Evolutionary conservation across 2,888 invertebrate species (phyloP).

Genomic region (Omphaloscelis lunosa): DNA sequence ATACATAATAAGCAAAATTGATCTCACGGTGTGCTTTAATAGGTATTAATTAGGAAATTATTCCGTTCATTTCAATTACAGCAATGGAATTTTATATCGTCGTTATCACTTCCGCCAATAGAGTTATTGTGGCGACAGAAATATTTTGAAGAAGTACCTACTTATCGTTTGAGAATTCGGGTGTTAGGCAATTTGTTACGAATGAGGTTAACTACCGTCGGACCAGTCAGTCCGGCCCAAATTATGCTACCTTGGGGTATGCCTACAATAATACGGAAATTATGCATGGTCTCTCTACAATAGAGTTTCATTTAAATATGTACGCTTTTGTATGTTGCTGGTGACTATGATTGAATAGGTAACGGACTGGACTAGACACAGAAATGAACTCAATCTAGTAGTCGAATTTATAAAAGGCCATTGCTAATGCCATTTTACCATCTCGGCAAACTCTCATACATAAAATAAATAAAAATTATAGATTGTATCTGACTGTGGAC

Average conservation of each 20-base stretch:
- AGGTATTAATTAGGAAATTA: not conserved
- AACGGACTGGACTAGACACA: not conserved
- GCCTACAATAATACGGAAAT: constrained; percentile 1
- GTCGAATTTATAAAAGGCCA: not conserved
- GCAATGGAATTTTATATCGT: not conserved
- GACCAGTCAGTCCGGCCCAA: not conserved
- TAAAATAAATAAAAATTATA: not conserved
- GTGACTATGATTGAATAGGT: not conserved
- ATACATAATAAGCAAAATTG: not conserved
- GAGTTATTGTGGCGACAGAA: not conserved
- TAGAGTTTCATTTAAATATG: constrained; percentile 7
- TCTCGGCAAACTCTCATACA: not conserved
- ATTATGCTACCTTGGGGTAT: not conserved
- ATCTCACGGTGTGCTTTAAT: not conserved
- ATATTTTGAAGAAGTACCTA: not conserved
- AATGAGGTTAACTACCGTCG: not conserved
- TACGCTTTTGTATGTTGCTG: not conserved
- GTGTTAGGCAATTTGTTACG: not conserved
- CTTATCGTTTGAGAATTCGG: not conserved
- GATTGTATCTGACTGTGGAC: not conserved
- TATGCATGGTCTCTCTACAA: constrained; percentile 11
- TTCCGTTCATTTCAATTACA: not conserved
- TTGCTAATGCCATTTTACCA: not conserved
- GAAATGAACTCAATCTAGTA: not conserved
- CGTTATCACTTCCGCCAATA: not conserved